Percentiles rank a stretch among this genome's conserved stretches.
These are phyloP conservation scores for Oxyruncus cristatus DNA, from an alignment of 2,113 vertebrate species.

Conservation along the genomic window DNA sequence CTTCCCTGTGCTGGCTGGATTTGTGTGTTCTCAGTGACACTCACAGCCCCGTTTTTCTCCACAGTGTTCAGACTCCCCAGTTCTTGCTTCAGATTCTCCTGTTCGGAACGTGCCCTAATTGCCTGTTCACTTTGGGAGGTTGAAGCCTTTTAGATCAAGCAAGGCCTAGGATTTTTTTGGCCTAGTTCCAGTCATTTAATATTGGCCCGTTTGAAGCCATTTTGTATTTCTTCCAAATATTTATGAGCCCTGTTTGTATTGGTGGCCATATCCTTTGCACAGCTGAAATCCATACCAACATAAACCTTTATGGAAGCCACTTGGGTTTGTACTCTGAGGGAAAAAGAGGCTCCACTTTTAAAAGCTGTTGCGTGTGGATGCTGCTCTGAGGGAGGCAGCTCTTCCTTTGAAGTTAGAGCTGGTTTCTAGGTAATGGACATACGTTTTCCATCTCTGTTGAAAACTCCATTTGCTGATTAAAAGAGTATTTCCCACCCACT, in stretches of 20 bases:
- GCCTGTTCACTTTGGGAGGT: not conserved
- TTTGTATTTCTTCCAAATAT: not conserved
- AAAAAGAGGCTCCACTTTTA: not conserved
- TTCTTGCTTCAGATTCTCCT: not conserved
- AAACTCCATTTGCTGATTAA: not conserved
- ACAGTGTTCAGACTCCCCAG: not conserved
- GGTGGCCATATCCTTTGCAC: not conserved
- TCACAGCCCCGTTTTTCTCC: not conserved
- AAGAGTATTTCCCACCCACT: not conserved
- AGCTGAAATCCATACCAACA: slow-evolving; percentile 22
- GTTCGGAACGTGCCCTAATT: not conserved
- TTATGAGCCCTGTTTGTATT: not conserved
- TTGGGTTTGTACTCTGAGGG: not conserved
- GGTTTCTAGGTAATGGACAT: not conserved
- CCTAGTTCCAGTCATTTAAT: not conserved
- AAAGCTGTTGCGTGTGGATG: not conserved
- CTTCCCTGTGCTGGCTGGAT: not conserved
- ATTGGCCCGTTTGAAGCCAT: slow-evolving; percentile 1
- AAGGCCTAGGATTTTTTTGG: not conserved
- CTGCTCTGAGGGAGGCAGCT: not conserved
- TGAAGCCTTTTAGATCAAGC: not conserved
- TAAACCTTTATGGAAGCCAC: not conserved
- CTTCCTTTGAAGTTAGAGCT: slow-evolving; percentile 18
- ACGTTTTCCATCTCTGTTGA: not conserved
- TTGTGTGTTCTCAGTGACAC: accelerated